These are phyloP conservation scores for Colostygia pectinataria DNA, from an alignment of 2,888 invertebrate species.

Conservation along the genomic window DNA sequence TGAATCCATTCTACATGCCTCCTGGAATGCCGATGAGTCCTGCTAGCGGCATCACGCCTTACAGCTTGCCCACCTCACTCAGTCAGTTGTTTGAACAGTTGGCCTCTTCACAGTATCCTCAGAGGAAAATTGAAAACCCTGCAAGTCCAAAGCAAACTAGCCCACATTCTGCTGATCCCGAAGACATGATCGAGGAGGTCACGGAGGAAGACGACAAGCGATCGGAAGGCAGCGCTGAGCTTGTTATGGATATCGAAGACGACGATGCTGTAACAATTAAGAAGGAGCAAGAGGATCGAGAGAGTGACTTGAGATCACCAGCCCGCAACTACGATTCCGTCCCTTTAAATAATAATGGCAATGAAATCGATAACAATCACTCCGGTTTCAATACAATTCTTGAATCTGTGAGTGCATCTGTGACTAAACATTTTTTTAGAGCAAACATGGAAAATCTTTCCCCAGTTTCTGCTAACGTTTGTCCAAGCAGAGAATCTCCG, in stretches of 20 bases:
- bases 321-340: conserved; percentile 59
- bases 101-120: conserved; percentile 75
- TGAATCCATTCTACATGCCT: conserved; percentile 85
- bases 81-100: conserved; percentile 87
- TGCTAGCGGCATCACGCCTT: conserved; percentile 72
- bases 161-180: conserved; percentile 73
- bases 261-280: conserved; percentile 77
- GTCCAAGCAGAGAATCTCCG: conserved; percentile 64
- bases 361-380: conserved; percentile 74
- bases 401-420: conserved; percentile 88
- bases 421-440: conserved; percentile 88
- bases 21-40: conserved; percentile 80
- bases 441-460: conserved; percentile 87
- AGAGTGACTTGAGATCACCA: conserved; percentile 51
- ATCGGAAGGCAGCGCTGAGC: conserved; percentile 82
- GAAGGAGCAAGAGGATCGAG: conserved; percentile 67
- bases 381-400: conserved; percentile 87
- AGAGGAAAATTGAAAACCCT: conserved; percentile 65
- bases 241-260: conserved; percentile 87
- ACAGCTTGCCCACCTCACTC: conserved; percentile 82
- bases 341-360: conserved; percentile 57
- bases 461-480: conserved; percentile 77
- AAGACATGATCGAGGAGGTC: conserved; percentile 84
- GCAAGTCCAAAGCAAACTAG: conserved; percentile 56
- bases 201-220: conserved; percentile 83